Conservation (phyloP, 2,888 invertebrate species). For the Amiota mariae region DNA sequence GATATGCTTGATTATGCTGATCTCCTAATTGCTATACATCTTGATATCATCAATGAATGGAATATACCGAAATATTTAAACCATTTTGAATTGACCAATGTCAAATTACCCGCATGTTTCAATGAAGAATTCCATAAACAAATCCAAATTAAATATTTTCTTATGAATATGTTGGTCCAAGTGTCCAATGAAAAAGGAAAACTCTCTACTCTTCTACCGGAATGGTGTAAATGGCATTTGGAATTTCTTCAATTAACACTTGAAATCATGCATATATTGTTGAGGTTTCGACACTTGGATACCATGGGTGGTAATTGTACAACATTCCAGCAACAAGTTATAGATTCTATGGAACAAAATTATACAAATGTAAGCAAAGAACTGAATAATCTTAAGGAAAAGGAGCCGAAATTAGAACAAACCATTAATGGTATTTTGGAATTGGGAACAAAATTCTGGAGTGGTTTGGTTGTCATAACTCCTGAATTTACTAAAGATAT, state of each 20-base stretch:
- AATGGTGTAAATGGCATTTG: constrained; percentile 29
- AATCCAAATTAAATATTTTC: constrained; percentile 61
- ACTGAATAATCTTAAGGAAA: constrained; percentile 11
- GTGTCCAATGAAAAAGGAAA: constrained; percentile 33
- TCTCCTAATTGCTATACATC: constrained; percentile 58
- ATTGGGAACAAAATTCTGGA: neutral
- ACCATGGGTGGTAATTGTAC: constrained; percentile 32
- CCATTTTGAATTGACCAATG: constrained; percentile 39
- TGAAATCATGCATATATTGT: constrained; percentile 53
- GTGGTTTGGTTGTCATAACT: neutral
- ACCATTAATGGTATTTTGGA: constrained; percentile 27
- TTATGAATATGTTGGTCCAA: constrained; percentile 33
- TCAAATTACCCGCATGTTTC: constrained; percentile 38
- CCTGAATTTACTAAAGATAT: neutral
- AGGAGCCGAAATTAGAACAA: neutral
- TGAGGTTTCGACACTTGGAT: constrained; percentile 54
- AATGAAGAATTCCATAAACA: constrained; percentile 54
- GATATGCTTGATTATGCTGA: constrained; percentile 47
- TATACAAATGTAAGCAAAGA: constrained; percentile 14
- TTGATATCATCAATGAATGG: constrained; percentile 55
- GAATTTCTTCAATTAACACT: constrained; percentile 51
- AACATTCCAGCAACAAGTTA: constrained; percentile 58
- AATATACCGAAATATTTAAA: constrained; percentile 43
- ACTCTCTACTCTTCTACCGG: constrained; percentile 15
- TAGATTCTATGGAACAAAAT: constrained; percentile 48